Percentiles rank a stretch among this genome's conserved stretches.
Evolutionary conservation across 2,888 invertebrate genomes (phyloP).

Genomic region (Ernsta delagoae): DNA sequence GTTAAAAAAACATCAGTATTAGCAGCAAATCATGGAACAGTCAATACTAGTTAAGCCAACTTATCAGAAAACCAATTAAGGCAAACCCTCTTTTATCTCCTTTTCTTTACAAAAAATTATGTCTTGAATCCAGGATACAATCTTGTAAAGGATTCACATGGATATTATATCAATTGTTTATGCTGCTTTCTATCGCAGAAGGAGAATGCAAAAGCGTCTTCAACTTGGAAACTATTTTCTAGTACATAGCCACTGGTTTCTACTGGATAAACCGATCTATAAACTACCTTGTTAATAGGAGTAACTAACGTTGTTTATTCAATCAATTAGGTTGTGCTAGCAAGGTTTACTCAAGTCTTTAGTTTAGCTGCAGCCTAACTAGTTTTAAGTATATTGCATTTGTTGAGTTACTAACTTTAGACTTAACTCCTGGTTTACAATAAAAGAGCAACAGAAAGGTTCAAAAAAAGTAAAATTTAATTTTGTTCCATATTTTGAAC

Average conservation of each 20-base stretch:
- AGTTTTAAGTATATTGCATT: neutral
- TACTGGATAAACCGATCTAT: slow-evolving; percentile 1
- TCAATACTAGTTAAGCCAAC: no score
- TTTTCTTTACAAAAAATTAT: no score
- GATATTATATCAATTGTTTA: neutral
- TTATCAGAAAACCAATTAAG: no score
- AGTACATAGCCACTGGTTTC: neutral
- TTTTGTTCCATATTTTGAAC: no score
- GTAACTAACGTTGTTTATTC: slow-evolving; percentile 4
- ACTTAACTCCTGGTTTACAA: no score
- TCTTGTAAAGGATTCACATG: neutral
- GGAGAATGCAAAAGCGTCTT: neutral
- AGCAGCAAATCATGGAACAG: no score
- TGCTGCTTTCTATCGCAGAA: neutral
- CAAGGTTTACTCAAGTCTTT: slow-evolving; percentile 4
- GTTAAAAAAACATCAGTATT: neutral
- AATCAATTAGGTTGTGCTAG: slow-evolving; percentile 20
- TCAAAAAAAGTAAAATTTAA: no score
- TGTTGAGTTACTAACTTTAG: no score
- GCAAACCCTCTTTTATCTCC: no score
- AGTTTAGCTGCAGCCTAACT: slow-evolving; percentile 5
- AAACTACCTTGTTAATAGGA: neutral
- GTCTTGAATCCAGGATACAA: neutral
- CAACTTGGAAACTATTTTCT: neutral
- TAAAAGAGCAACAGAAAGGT: no score